Evolutionary conservation across 2,113 vertebrate species (phyloP), one percentile per base, ranked within the genome.

Genomic region (Alosa alosa): DNA sequence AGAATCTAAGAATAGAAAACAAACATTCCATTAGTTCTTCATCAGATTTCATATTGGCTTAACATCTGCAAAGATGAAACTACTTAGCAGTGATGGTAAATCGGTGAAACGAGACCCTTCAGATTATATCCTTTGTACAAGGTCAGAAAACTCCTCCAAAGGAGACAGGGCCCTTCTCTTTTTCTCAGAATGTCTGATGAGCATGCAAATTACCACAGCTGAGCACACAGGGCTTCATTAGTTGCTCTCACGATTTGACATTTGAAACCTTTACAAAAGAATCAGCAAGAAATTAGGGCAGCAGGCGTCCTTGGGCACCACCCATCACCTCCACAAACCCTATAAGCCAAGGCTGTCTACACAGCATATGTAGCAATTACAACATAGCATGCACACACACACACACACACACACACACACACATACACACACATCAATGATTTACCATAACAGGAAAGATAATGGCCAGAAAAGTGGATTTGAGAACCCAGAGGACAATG

Each of bases 401-500:
- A 52, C 17, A 44, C 41, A 44, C 41, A 44, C 1, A 52, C 50
- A 64, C 60, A 64, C n/a, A 64, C 2, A 9, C 22, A 64, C 5
- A n/a, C 20, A 64, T 1, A 64, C 60, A 25, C 50, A 64, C 15
- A 72, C 64, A 36, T 36, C n/a, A 25, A 31, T 36, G 64, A 72
- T 72, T 8, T 88, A 99, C 98, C 98, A 99, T 99, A 83, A 96
- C 90, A 0, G 95, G 95, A 88, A 96, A 96, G 87, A 96, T 94
- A 90, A 96, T 97, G 84, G 94, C 96, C 0, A 95, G 92, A 83
- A 96, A 95, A 0, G 96, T 96, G 89, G 96, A 96, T 84, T 95
- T 95, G 49, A 99, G 96, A 90, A 96, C 92, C 98, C 98, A 99
- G 89, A 99, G 98, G 44, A 99, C 84, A 2, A 95, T 87, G 85